Base-by-base conservation (phyloP, 92 coral and sea anemone genomes). In the Plumapathes pennacea region DNA sequence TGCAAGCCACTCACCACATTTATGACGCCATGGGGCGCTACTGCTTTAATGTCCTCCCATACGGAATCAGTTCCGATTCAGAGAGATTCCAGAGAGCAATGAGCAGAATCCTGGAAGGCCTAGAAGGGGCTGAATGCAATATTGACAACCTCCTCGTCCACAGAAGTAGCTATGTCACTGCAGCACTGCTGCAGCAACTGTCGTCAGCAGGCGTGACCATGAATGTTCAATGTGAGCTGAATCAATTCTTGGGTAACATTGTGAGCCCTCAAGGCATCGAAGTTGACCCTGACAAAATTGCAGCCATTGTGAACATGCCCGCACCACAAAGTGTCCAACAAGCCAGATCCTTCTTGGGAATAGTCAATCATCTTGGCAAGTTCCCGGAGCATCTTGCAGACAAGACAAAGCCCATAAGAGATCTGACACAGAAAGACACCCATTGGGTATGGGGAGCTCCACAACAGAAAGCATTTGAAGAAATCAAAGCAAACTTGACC, bases 21-120 rank as follows among this genome's bases (percentile, higher is more conserved):
- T 32, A 72, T 80, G 4, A 72, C 81, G 10, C 86, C 81, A 0
- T 80, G 70, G 77, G 82, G 77, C 67, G 68, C 24, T 74, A 41
- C 17, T 66, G 61, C 46, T 81, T 67, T 27, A 81, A 67, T 11
- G 64, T 56, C 22, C 60, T 81, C 42, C 88, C 82, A 9, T 74
- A 66, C 32, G 88, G 82, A 9, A 74, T 81, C 2, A 50, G 81
- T 15, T 58, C 66, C 0, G 81, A 81, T 20, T 72, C 60, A 3
- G 67, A 73, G 46, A 69, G 62, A 48, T 67, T 74, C 25, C 81
- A 72, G 51, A 81, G 60, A 50, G 48, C 57, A 32, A 46, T 81
- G 68, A 65, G 68, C 52, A 46, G 42, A 27, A 82, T 81, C 40
- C 76, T 66, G 25, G 82, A 81, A 50, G 69, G 72, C 12, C 55